Base-by-base conservation (phyloP, 1,140 invertebrate genomes). In the Microplitis demolitor region DNA sequence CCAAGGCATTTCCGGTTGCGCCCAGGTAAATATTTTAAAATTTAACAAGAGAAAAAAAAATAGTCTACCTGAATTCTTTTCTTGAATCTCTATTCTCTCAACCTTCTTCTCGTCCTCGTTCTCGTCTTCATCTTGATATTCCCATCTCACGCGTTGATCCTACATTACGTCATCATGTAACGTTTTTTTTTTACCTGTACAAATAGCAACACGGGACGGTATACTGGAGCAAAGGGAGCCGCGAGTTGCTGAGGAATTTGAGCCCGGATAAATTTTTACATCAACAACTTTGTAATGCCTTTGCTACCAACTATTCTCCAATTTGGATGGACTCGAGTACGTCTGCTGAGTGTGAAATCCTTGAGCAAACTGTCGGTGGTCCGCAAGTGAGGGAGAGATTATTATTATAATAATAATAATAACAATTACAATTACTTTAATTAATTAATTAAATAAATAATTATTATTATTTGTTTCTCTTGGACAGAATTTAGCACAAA, bases 271-370 rank as follows among this genome's bases (percentile, higher is more conserved):
- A 93, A 80, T 95, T 95, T 83, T 83, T 98, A 14, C 93, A 97
- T 85, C 91, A 94, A 61, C 95, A 98, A 85, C 87, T 98, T 11
- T 90, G 90, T 0, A 89, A 89, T 13, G 89, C 89, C 4, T 99
- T 99, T 85, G 91, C 94, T 11, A 78, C 96, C 2, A 83, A 89
- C 0, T 90, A 95, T 68, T 95, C 95, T n/a, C 97, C 97, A 0
- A 91, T 98, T 35, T 99, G 97, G 97, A 97, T 98, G 96, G 97
- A 99, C 85, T 93, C 94, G 0, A 97, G 95, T 74, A 98, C 97
- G 0, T 90, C 89, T 0, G 86, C 89, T 56, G 92, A 98, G 77
- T 98, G 97, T 83, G 83, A 88, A 56, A 85, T 92, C 69, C 83
- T 98, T 53, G 96, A 98, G 84, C 89, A 92, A 39, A 89, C 89